phyloP scores from a whole-genome alignment of 2,113 vertebrate genomes.

The Verasper variegatus region DNA sequence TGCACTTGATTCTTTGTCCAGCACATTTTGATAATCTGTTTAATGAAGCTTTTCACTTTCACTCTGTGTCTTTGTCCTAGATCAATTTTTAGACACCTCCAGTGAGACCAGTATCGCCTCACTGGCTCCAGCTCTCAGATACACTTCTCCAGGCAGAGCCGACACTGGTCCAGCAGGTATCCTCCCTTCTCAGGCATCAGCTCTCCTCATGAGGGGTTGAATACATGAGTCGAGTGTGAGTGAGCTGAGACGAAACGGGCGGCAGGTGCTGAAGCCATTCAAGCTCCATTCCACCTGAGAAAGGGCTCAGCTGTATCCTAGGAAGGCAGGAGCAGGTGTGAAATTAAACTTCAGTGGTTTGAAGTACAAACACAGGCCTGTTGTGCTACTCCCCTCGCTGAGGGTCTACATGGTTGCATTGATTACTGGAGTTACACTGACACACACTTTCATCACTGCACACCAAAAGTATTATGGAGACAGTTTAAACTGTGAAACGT shows the following conservation, averaged over 20 bases:
- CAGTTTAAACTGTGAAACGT: too few species aligned
- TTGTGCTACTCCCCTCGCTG: background rate
- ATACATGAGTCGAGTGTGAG: background rate
- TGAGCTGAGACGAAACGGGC: background rate
- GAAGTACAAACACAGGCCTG: background rate
- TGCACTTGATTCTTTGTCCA: too few species aligned
- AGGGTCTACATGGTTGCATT: background rate
- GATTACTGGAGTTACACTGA: background rate
- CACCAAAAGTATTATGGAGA: too few species aligned
- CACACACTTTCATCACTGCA: too few species aligned
- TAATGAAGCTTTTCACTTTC: too few species aligned
- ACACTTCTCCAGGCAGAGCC: too few species aligned
- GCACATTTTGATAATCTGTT: too few species aligned
- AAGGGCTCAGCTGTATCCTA: background rate
- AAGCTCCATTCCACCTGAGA: background rate
- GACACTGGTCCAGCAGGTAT: too few species aligned
- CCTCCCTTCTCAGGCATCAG: background rate
- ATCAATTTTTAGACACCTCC: background rate
- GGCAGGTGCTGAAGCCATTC: background rate
- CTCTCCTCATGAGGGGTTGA: background rate
- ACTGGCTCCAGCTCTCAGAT: background rate
- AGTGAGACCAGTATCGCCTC: background rate
- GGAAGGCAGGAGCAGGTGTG: background rate
- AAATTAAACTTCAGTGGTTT: background rate
- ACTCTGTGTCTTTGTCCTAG: too few species aligned